Conservation (phyloP, 2,113 vertebrate species). For the Nicator chloris region DNA sequence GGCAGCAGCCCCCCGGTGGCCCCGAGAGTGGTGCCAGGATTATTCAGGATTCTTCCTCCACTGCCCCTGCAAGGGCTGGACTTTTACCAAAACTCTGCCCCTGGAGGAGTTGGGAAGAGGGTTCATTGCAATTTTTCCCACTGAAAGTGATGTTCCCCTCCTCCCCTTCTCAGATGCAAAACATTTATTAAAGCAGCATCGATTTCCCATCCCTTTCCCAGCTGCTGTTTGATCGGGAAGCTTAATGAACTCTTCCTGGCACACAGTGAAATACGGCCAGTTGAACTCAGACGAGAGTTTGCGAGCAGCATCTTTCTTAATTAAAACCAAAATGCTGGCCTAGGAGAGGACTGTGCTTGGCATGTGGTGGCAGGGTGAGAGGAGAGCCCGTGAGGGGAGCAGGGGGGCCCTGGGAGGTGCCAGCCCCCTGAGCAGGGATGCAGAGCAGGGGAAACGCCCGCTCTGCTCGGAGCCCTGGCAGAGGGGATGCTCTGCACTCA, state of each 20-base stretch:
- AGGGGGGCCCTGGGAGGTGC: not conserved
- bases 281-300: slow-evolving; percentile 50
- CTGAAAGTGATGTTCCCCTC: not conserved
- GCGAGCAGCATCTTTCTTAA: slow-evolving; percentile 38
- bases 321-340: slow-evolving; percentile 44
- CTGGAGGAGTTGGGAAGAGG: not conserved
- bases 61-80: not conserved
- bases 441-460: not conserved
- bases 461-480: fast-evolving
- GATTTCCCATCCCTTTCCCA: not conserved
- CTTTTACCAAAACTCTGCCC: not conserved
- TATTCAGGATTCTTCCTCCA: too few species aligned
- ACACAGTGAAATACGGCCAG: slow-evolving; percentile 49
- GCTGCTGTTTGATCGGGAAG: slow-evolving; percentile 27
- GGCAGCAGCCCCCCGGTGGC: not conserved
- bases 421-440: not conserved
- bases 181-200: slow-evolving; percentile 44
- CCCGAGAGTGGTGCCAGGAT: fast-evolving
- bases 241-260: slow-evolving; percentile 65
- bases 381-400: not conserved
- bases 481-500: not conserved
- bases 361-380: not conserved
- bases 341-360: not conserved
- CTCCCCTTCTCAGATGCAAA: not conserved
- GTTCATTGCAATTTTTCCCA: not conserved